Evolutionary conservation across 1,140 invertebrate genomes (phyloP), one percentile per base, ranked within the genome.

Genomic region (Drosophila virilis): DNA sequence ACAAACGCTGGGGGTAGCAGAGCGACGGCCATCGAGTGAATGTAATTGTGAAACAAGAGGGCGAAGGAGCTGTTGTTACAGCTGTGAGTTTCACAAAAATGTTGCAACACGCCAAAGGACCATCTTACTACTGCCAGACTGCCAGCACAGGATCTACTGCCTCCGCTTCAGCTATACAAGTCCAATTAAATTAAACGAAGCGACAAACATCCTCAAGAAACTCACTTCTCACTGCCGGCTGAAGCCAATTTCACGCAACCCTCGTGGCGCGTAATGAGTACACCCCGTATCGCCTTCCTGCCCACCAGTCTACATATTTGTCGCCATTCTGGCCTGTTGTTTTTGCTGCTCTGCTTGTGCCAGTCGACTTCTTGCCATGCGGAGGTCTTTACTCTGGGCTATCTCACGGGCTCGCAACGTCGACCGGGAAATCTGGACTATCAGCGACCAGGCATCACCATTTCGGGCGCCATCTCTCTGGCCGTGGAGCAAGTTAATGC

Each of bases 381-480:
- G 13, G 92, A 92, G 50, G 76, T 91, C 28, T 92, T 91, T 46
- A 92, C 80, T n/a, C 92, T 97, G 50, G 96, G 96, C n/a, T 97
- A 96, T 89, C 92, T 97, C 43, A 97, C 96, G 0, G 97, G 97
- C 0, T 97, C 96, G 1, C 94, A 96, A 77, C 92, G 97, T 45
- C 93, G 94, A 43, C 95, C 94, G 8, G 95, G 96, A 2, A 96
- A 98, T 91, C 93, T 94, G 40, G 95, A 95, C 78, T 98, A 97
- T 91, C 94, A 95, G 46, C 93, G 95, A 69, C 97, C 97, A 0
- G 97, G 92, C 5, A 80, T 92, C 8, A 92, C 90, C 50, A 92
- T 92, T 22, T 96, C 95, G 67, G 98, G 97, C 1, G 97, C 97
- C 15, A 97, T 98, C 70, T 96, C 96, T 1, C 93, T 97, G 71